Conservation (phyloP, 2,113 vertebrate genomes). For the Tenebrosternarchus preto region DNA sequence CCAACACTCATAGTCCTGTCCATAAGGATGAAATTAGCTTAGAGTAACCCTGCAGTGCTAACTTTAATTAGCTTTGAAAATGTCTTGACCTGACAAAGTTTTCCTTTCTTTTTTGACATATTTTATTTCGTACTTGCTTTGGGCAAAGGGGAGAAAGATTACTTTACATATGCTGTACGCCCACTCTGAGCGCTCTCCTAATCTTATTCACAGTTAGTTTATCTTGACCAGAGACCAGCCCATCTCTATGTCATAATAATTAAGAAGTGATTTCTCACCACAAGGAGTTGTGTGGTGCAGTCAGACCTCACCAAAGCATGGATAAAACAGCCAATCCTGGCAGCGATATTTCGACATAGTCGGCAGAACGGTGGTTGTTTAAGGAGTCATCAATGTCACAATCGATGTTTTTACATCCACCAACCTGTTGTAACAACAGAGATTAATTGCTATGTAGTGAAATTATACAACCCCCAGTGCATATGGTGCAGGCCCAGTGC, state of each 20-base stretch:
- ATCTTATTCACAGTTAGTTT: conserved; percentile 1
- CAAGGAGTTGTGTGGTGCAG: conserved; percentile 13
- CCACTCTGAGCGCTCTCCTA: conserved; percentile 24
- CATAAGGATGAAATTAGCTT: conserved; percentile 29
- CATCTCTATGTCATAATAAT: conserved; percentile 16
- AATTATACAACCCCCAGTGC: conserved; percentile 19
- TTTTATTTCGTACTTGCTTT: conserved; percentile 27
- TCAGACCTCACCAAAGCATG: conserved; percentile 15
- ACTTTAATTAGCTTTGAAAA: conserved; percentile 53
- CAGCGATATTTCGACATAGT: neutral
- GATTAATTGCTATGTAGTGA: conserved; percentile 42
- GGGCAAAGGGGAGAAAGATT: neutral
- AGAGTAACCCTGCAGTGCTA: conserved; percentile 9
- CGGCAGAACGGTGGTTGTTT: neutral
- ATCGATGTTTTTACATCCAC: conserved; percentile 36
- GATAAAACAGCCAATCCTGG: neutral
- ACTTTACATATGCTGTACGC: neutral
- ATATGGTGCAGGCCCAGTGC: conserved; percentile 34
- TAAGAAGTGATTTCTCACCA: conserved; percentile 35
- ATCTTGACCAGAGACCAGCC: conserved; percentile 14
- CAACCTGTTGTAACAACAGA: conserved; percentile 40
- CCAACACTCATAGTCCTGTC: neutral
- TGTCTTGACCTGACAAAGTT: conserved; percentile 41
- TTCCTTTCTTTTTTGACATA: conserved; percentile 33
- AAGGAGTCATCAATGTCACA: conserved; percentile 42